Conservation (phyloP, 2,888 invertebrate genomes). For the Brachylomia viminalis region DNA sequence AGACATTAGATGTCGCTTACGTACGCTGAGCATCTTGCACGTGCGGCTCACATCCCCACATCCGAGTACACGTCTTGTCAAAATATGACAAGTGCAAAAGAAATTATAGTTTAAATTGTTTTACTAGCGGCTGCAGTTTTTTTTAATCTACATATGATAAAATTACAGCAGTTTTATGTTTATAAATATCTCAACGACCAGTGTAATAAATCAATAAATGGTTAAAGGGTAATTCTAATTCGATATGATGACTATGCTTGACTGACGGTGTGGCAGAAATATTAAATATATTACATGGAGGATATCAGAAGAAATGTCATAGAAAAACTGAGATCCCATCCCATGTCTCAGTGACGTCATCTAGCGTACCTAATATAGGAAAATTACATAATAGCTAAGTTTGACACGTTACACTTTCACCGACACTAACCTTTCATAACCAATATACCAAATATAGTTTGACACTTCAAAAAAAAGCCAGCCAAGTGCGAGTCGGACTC, state of each 20-base stretch:
- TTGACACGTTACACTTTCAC: neutral
- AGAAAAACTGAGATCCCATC: neutral
- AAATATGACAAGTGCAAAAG: slow-evolving; percentile 31
- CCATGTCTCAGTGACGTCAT: neutral
- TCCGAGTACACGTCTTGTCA: slow-evolving; percentile 31
- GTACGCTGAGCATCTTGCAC: slow-evolving; percentile 17
- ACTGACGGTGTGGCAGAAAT: neutral
- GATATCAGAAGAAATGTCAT: neutral
- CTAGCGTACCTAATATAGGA: neutral
- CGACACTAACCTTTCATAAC: neutral
- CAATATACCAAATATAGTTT: neutral
- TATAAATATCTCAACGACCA: neutral
- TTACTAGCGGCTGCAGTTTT: neutral
- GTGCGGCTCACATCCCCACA: slow-evolving; percentile 10
- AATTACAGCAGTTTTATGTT: neutral
- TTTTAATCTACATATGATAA: neutral
- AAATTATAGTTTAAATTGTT: neutral
- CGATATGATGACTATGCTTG: neutral
- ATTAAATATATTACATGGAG: neutral
- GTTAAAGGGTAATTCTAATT: neutral
- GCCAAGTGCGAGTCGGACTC: too few species aligned
- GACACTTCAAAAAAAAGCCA: neutral
- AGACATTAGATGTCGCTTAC: slow-evolving; percentile 34
- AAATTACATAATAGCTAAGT: neutral
- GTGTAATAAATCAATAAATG: neutral